Conservation (phyloP, 2,888 invertebrate genomes). For the Elysia crispata region DNA sequence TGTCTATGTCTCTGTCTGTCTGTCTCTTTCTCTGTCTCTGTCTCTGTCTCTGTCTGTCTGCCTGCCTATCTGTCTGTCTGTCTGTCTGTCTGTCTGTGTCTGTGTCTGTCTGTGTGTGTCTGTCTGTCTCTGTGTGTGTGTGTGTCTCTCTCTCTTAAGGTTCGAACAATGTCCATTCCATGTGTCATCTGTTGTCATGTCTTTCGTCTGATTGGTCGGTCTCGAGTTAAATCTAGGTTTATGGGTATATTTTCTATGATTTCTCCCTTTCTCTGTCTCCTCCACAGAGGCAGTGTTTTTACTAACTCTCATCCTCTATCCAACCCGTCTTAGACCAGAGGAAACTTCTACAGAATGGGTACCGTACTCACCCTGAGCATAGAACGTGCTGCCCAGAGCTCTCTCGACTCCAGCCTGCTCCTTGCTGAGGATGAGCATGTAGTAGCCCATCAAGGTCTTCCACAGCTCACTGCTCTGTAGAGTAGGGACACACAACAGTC, state of each 20-base stretch:
- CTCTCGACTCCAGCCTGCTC: slow-evolving; percentile 67
- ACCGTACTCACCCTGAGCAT: slow-evolving; percentile 59
- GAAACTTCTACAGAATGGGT: background rate
- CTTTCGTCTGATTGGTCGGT: no score
- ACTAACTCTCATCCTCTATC: no score
- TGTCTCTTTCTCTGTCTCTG: background rate
- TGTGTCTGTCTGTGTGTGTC: slow-evolving; percentile 36
- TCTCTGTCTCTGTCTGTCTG: background rate
- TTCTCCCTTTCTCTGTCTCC: no score
- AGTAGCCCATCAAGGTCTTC: slow-evolving; percentile 61
- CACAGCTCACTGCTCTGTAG: slow-evolving; percentile 54
- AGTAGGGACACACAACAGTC: background rate
- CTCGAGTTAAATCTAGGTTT: no score
- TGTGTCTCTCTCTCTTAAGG: slow-evolving; percentile 12
- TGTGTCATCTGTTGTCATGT: no score
- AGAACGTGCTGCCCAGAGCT: slow-evolving; percentile 64
- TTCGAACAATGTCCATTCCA: no score
- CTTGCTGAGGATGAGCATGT: slow-evolving; percentile 63
- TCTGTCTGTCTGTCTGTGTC: slow-evolving; percentile 27
- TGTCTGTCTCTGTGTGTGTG: background rate
- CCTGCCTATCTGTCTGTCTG: slow-evolving; percentile 20
- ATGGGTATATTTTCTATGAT: no score
- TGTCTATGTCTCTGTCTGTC: background rate
- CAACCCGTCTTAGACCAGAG: no score
- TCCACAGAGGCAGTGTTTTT: no score